phyloP scores from a whole-genome alignment of 2,797 vertebrate genomes.

The Rhinogobio ventralis region DNA sequence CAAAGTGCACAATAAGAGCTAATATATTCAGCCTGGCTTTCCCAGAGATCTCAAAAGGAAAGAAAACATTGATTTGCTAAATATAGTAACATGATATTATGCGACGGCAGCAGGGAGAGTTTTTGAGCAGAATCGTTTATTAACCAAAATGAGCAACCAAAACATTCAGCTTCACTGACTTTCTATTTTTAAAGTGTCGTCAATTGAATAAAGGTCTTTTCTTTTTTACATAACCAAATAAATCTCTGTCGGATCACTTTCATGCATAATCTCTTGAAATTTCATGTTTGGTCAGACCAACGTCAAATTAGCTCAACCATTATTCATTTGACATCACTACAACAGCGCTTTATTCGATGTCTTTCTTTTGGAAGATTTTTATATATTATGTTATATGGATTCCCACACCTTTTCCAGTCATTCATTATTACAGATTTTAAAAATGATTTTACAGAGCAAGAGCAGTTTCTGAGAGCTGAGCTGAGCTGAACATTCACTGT shows the following conservation, averaged over 20 bases:
- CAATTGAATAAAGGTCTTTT: neutral
- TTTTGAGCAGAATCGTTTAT: neutral
- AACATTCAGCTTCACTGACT: neutral
- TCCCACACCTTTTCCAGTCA: neutral
- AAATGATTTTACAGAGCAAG: neutral
- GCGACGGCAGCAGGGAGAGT: neutral
- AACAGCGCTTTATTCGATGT: neutral
- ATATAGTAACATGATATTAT: neutral
- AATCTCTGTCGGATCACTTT: neutral
- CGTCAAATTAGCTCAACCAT: neutral
- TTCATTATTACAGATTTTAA: neutral
- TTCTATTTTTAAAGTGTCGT: neutral
- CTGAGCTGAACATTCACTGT: neutral
- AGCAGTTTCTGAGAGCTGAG: neutral
- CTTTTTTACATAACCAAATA: neutral
- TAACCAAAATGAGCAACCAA: slow-evolving; percentile 1
- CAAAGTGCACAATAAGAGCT: neutral
- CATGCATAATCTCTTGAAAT: neutral
- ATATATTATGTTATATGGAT: neutral
- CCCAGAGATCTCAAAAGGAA: neutral
- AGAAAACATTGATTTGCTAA: neutral
- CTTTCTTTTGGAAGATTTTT: neutral
- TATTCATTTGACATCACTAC: neutral
- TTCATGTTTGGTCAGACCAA: neutral
- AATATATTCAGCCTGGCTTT: neutral